phyloP scores from a whole-genome alignment of 2,113 vertebrate genomes.

The Smithornis capensis region DNA sequence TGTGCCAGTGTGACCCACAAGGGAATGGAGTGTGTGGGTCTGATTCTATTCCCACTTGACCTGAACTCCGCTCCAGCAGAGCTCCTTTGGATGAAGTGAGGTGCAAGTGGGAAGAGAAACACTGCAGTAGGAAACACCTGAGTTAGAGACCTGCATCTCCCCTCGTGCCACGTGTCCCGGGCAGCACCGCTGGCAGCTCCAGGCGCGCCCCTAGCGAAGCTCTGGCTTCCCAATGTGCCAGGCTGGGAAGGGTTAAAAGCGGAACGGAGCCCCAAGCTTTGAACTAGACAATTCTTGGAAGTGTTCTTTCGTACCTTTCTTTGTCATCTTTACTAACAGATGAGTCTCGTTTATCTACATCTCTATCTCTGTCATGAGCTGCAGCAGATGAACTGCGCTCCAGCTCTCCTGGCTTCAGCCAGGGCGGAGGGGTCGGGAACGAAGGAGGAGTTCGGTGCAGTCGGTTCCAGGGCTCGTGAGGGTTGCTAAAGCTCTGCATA shows the following conservation, averaged over 20 bases:
- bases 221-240: conserved; percentile 41
- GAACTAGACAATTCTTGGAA: conserved; percentile 69
- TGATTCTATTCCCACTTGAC: conserved; percentile 26
- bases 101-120: conserved; percentile 17
- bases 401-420: conserved; percentile 94
- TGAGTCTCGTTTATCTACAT: conserved; percentile 91
- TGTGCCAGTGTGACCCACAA: not conserved
- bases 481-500: conserved; percentile 88
- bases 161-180: rapidly evolving
- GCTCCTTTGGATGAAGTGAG: not conserved
- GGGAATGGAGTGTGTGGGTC: not conserved
- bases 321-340: conserved; percentile 93
- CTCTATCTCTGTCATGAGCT: conserved; percentile 93
- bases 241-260: conserved; percentile 68
- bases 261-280: conserved; percentile 61
- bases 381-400: conserved; percentile 91
- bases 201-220: not conserved
- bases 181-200: not conserved
- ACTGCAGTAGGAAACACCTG: not conserved
- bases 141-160: not conserved
- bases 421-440: conserved; percentile 96
- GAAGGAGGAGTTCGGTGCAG: conserved; percentile 96
- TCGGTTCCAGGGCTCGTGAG: conserved; percentile 98
- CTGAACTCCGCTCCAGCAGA: not conserved
- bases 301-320: conserved; percentile 88